Evolutionary conservation across 2,888 invertebrate species (phyloP).

Genomic region (Orchesella flavescens): DNA sequence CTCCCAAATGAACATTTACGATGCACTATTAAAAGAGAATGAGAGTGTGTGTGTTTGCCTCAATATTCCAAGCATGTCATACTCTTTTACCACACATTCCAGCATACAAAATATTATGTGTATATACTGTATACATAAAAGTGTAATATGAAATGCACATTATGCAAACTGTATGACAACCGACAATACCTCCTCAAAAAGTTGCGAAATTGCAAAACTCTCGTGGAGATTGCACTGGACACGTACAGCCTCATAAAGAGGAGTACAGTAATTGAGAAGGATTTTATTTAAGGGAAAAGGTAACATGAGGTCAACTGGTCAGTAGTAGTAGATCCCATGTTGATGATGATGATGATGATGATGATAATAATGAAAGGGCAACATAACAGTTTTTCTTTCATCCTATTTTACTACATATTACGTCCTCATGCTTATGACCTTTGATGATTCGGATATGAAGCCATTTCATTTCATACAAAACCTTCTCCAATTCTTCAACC

Average conservation of each 20-base stretch:
- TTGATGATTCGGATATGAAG: constrained; percentile 24
- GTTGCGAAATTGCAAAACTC: too few relatives aligned
- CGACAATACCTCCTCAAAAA: neutral
- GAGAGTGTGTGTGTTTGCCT: neutral
- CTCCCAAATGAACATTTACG: neutral
- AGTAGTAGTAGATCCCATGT: constrained; percentile 7
- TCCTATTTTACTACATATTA: neutral
- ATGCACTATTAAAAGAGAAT: neutral
- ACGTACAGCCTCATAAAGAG: constrained; percentile 1
- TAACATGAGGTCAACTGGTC: constrained; percentile 3
- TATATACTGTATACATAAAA: neutral
- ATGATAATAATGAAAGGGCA: neutral
- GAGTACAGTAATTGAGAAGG: neutral
- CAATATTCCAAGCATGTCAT: neutral
- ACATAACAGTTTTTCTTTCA: neutral
- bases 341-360: neutral
- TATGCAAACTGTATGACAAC: constrained; percentile 35
- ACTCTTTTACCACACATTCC: too few relatives aligned
- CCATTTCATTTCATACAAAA: constrained; percentile 17
- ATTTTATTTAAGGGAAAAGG: neutral
- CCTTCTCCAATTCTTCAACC: constrained; percentile 21
- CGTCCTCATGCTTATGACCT: neutral
- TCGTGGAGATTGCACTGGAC: too few relatives aligned
- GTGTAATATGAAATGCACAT: neutral
- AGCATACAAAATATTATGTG: neutral